Evolutionary conservation across 1,140 invertebrate species (phyloP).

Genomic region (Leptopilina clavipes): DNA sequence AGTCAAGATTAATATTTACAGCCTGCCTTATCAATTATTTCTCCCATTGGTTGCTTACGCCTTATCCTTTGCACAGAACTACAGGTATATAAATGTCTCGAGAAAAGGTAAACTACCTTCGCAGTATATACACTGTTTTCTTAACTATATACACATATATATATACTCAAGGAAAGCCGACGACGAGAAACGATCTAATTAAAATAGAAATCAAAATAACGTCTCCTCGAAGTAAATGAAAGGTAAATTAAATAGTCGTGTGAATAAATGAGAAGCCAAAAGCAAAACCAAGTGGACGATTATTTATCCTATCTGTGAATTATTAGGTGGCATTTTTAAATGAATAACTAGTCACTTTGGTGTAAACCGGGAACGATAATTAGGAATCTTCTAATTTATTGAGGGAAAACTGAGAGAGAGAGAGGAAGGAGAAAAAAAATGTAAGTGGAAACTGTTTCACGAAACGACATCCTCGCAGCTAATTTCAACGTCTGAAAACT

Average conservation of each 20-base stretch:
- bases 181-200: slow-evolving; percentile 4
- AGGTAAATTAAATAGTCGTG: not conserved
- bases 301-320: not conserved
- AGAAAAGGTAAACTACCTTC: slow-evolving; percentile 6
- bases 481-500: slow-evolving; percentile 28
- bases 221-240: not conserved
- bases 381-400: slow-evolving; percentile 10
- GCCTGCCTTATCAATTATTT: slow-evolving; percentile 33
- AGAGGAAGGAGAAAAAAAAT: not conserved
- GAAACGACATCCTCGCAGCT: slow-evolving; percentile 29
- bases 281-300: not conserved
- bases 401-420: not conserved
- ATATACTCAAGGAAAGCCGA: not conserved
- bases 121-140: not conserved
- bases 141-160: not conserved
- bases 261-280: not conserved
- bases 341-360: not conserved
- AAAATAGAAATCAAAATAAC: not conserved
- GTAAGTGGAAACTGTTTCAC: not conserved
- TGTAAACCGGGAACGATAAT: not conserved
- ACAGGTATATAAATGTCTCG: not conserved
- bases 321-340: not conserved
- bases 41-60: slow-evolving; percentile 11
- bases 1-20: slow-evolving; percentile 34
- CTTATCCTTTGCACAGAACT: not conserved